Evolutionary conservation across 2,797 vertebrate species (phyloP).

Genomic region (Lithobates sylvaticus): DNA sequence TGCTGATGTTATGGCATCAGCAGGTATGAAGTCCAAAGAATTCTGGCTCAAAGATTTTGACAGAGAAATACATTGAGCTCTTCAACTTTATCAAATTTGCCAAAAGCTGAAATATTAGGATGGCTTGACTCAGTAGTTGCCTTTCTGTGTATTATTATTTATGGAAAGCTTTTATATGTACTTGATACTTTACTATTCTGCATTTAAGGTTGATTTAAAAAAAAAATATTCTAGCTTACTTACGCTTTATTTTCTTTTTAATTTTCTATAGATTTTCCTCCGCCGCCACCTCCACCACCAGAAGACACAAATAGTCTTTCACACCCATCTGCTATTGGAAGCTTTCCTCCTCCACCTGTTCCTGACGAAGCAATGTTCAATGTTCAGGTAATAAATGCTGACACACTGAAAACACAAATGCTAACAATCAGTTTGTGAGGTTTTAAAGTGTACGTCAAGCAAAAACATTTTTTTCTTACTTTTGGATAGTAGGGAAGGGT

Average conservation of each 20-base stretch:
- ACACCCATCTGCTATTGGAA: slow-evolving; percentile 74
- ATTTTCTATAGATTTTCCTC: slow-evolving; percentile 81
- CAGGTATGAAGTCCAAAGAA: background rate
- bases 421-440: background rate
- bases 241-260: background rate
- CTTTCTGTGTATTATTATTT: no score
- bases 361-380: slow-evolving; percentile 78
- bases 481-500: background rate
- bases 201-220: no score
- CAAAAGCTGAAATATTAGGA: no score
- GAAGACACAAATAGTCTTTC: slow-evolving; percentile 78
- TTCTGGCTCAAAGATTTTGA: background rate
- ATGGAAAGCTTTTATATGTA: no score
- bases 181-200: no score
- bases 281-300: slow-evolving; percentile 84
- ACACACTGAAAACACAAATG: background rate
- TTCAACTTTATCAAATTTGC: background rate
- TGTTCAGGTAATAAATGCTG: slow-evolving; percentile 73
- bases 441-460: background rate
- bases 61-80: background rate
- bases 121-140: no score
- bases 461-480: background rate
- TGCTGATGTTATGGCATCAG: no score
- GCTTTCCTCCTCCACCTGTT: slow-evolving; percentile 82
- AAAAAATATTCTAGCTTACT: no score